phyloP scores from a whole-genome alignment of 53 echinoderm and acorn worm genomes.

The Astropecten irregularis region DNA sequence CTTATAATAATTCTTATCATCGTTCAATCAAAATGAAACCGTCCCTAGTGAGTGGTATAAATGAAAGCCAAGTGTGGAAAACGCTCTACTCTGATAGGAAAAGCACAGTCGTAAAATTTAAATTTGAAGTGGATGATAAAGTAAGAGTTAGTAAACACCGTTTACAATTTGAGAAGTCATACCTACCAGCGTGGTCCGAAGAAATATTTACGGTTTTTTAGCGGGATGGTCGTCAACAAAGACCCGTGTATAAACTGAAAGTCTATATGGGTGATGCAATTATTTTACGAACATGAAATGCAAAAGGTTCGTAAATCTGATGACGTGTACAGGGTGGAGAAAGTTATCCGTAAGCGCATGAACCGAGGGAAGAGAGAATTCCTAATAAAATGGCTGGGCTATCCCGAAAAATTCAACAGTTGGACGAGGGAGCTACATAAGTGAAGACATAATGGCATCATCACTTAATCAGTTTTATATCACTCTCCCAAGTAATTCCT shows the following conservation, averaged over 20 bases:
- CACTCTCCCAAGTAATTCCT: constrained; percentile 48
- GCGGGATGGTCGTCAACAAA: not conserved
- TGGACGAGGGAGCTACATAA: too few species aligned
- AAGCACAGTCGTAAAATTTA: not conserved
- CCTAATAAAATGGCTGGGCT: constrained; percentile 67
- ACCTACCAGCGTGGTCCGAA: too few species aligned
- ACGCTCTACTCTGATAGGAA: constrained; percentile 1
- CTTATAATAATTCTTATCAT: constrained; percentile 59
- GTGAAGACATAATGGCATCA: too few species aligned
- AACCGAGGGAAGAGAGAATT: constrained; percentile 36
- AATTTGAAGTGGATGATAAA: constrained; percentile 46
- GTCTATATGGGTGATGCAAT: constrained; percentile 48
- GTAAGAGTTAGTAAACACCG: constrained; percentile 44
- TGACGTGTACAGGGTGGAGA: constrained; percentile 43
- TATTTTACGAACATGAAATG: constrained; percentile 58
- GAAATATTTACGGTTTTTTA: constrained; percentile 16
- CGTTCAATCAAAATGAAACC: constrained; percentile 67
- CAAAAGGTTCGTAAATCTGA: constrained; percentile 43
- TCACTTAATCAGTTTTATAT: constrained; percentile 40
- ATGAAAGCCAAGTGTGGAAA: constrained; percentile 63
- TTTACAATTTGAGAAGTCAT: constrained; percentile 47
- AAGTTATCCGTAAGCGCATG: constrained; percentile 43
- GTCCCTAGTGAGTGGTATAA: constrained; percentile 50
- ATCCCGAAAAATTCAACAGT: too few species aligned
- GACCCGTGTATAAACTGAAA: constrained; percentile 51